Conservation (phyloP, 2,113 vertebrate species). For the Thamnophis sirtalis region DNA sequence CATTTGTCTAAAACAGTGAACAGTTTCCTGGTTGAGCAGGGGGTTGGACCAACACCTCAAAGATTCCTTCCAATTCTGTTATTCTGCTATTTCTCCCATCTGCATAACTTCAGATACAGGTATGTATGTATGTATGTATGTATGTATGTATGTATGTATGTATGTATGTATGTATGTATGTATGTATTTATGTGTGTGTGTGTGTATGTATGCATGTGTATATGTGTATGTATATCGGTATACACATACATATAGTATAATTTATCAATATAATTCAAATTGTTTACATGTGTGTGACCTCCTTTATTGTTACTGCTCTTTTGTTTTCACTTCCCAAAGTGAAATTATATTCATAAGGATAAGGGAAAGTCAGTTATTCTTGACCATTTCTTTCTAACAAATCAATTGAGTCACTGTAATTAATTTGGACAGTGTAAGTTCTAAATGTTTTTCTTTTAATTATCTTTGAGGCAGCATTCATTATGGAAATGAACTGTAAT, state of each 20-base stretch:
- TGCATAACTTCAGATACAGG: too few relatives aligned
- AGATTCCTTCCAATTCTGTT: too few relatives aligned
- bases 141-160: too few relatives aligned
- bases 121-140: too few relatives aligned
- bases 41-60: too few relatives aligned
- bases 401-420: constrained; percentile 42
- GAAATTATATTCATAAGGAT: constrained; percentile 45
- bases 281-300: neutral
- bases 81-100: too few relatives aligned
- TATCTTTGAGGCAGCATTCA: constrained; percentile 62
- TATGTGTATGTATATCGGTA: neutral
- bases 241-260: neutral
- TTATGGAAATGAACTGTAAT: constrained; percentile 67
- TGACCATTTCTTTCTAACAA: constrained; percentile 44
- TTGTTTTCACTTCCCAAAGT: constrained; percentile 29
- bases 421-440: constrained; percentile 60
- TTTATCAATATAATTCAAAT: neutral
- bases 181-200: too few relatives aligned
- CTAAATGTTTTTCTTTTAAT: constrained; percentile 62
- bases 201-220: too few relatives aligned
- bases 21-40: too few relatives aligned
- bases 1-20: too few relatives aligned
- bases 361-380: constrained; percentile 32
- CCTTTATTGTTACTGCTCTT: constrained; percentile 11
- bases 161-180: too few relatives aligned